Conservation (phyloP, 2,888 invertebrate genomes). For the Choreutis nemorana region DNA sequence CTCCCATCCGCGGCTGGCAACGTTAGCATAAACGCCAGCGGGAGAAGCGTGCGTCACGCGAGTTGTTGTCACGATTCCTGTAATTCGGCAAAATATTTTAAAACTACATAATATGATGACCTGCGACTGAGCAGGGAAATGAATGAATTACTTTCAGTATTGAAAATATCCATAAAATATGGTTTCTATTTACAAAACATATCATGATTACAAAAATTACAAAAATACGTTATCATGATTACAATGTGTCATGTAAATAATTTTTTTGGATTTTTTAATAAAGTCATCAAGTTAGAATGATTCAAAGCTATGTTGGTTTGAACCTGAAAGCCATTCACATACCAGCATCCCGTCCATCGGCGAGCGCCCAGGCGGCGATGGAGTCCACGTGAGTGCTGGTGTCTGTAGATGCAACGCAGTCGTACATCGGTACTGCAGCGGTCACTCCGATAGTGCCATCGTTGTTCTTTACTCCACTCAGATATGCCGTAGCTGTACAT, state of each 20-base stretch:
- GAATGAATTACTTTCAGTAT: too few relatives aligned
- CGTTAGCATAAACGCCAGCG: conserved; percentile 54
- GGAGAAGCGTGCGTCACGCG: conserved; percentile 82
- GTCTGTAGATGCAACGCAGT: conserved; percentile 66
- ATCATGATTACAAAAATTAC: too few relatives aligned
- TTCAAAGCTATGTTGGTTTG: background rate
- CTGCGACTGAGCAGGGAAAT: too few relatives aligned
- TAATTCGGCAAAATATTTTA: conserved; percentile 2
- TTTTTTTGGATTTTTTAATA: too few relatives aligned
- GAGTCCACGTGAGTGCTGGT: conserved; percentile 65
- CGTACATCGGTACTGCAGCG: conserved; percentile 60
- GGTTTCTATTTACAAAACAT: too few relatives aligned
- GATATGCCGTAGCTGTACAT: conserved; percentile 72
- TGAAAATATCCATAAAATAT: too few relatives aligned
- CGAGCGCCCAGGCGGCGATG: conserved; percentile 71
- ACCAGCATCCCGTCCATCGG: conserved; percentile 37
- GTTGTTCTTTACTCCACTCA: conserved; percentile 72
- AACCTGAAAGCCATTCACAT: too few relatives aligned
- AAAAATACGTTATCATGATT: too few relatives aligned
- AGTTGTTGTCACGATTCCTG: conserved; percentile 76
- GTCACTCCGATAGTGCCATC: conserved; percentile 70
- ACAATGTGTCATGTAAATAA: too few relatives aligned
- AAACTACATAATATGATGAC: background rate
- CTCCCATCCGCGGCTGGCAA: conserved; percentile 74
- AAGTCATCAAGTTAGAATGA: too few relatives aligned